phyloP scores from a whole-genome alignment of 2,888 invertebrate genomes.

The Cephus runcator region DNA sequence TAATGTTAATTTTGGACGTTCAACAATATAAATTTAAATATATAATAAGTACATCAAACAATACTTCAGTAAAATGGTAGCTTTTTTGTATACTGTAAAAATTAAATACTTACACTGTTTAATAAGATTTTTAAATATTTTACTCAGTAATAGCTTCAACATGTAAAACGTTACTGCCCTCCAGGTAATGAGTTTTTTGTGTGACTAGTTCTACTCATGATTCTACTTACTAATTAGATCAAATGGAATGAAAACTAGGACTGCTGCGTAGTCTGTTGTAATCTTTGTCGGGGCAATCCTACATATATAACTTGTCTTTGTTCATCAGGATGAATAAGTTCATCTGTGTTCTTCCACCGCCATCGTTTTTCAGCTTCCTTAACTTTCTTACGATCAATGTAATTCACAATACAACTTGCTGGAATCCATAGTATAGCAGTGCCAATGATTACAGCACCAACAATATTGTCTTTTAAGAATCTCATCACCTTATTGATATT shows the following conservation, averaged over 20 bases:
- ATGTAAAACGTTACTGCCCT: not conserved
- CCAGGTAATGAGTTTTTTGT: not conserved
- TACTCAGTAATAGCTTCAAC: not conserved
- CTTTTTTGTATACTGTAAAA: not conserved
- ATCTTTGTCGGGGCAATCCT: slow-evolving; percentile 58
- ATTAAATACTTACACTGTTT: not conserved
- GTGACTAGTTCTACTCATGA: not conserved
- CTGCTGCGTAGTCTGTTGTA: slow-evolving; percentile 32
- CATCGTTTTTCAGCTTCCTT: slow-evolving; percentile 77
- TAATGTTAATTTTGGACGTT: not conserved
- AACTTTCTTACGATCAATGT: slow-evolving; percentile 82
- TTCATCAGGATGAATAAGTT: slow-evolving; percentile 79
- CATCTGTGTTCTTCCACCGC: slow-evolving; percentile 78
- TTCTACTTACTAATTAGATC: not conserved
- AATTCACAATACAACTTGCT: slow-evolving; percentile 87
- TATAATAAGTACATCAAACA: not conserved
- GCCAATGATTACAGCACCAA: slow-evolving; percentile 90
- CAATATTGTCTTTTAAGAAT: slow-evolving; percentile 92
- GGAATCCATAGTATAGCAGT: slow-evolving; percentile 97
- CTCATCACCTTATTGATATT: slow-evolving; percentile 92
- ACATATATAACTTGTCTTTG: slow-evolving; percentile 77
- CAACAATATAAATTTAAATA: not conserved
- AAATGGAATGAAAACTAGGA: slow-evolving; percentile 15
- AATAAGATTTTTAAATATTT: not conserved
- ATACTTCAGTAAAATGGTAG: not conserved